Evolutionary conservation across 2,113 vertebrate genomes (phyloP).

Genomic region (Alethe castanea): DNA sequence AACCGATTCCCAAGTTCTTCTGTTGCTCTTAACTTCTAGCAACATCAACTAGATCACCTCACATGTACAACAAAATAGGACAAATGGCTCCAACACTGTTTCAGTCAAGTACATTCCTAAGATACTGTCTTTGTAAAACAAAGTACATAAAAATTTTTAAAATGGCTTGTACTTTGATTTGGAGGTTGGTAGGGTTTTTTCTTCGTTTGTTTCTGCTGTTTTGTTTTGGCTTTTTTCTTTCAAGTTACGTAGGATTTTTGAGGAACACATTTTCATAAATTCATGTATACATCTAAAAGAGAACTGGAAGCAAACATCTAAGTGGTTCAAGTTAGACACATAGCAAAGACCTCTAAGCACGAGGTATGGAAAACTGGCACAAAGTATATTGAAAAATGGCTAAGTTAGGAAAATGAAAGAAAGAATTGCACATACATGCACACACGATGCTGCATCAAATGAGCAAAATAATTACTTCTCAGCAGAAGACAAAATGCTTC

Average conservation of each 20-base stretch:
- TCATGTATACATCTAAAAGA: not conserved
- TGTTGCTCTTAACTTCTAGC: not conserved
- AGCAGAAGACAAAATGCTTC: not conserved
- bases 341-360: not conserved
- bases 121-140: not conserved
- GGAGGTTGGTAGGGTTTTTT: not conserved
- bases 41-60: not conserved
- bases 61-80: not conserved
- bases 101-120: not conserved
- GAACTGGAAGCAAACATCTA: not conserved
- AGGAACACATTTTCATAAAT: not conserved
- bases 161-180: not conserved
- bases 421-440: not conserved
- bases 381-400: rapidly evolving
- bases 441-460: not conserved
- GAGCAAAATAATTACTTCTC: not conserved
- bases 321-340: not conserved
- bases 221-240: not conserved
- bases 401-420: not conserved
- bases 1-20: not conserved
- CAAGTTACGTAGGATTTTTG: not conserved
- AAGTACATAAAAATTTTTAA: not conserved
- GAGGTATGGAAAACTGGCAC: not conserved
- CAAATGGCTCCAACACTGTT: not conserved
- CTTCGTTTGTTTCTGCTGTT: not conserved